Conservation (phyloP, 2,113 vertebrate genomes). For the Leptobrachium leishanense region DNA sequence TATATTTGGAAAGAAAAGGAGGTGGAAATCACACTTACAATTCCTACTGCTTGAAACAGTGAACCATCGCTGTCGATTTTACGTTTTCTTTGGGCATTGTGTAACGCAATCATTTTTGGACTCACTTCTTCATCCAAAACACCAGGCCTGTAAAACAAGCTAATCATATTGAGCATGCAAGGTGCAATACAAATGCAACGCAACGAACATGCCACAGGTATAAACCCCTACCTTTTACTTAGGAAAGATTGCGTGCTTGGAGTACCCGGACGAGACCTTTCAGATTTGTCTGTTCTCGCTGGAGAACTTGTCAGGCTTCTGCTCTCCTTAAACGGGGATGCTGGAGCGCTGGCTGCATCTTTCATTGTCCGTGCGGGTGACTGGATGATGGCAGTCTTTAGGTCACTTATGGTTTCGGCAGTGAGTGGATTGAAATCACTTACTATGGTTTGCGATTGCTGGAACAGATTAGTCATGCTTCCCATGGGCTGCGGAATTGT, state of each 20-base stretch:
- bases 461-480: constrained; percentile 56
- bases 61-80: constrained; percentile 82
- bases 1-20: no score
- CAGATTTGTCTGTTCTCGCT: constrained; percentile 63
- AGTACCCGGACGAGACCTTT: constrained; percentile 64
- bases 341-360: constrained; percentile 67
- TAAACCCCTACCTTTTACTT: constrained; percentile 70
- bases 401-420: constrained; percentile 57
- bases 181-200: no score
- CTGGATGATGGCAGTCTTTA: constrained; percentile 58
- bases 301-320: constrained; percentile 75
- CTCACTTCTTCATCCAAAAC: constrained; percentile 76
- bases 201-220: constrained; percentile 29
- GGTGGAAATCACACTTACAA: constrained; percentile 70
- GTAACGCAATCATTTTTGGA: constrained; percentile 77
- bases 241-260: constrained; percentile 67
- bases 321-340: constrained; percentile 65
- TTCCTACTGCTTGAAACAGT: constrained; percentile 82
- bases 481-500: constrained; percentile 57
- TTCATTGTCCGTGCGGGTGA: constrained; percentile 61
- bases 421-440: constrained; percentile 60
- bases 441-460: constrained; percentile 40
- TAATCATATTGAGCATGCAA: neutral
- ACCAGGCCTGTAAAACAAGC: constrained; percentile 64
- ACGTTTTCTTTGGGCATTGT: constrained; percentile 89